Evolutionary conservation across 2,797 vertebrate species (phyloP).

Genomic region (Anomalospiza imberbis): DNA sequence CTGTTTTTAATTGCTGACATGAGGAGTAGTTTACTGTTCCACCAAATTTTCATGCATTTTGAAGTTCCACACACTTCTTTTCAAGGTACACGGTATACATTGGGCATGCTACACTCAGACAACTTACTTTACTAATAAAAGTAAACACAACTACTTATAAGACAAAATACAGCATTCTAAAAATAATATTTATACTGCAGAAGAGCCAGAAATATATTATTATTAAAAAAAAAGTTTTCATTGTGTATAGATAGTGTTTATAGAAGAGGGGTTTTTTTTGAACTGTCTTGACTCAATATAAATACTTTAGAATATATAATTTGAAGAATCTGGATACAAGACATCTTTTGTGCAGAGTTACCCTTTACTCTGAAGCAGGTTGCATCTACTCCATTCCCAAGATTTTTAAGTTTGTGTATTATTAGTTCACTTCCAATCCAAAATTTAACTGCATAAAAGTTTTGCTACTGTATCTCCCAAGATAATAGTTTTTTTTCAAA

Average conservation of each 20-base stretch:
- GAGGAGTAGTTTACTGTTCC: not conserved
- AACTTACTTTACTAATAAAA: not conserved
- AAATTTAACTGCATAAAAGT: not conserved
- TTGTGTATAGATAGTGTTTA: not conserved
- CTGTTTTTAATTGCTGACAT: not conserved
- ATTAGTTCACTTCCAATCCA: not conserved
- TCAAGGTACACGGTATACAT: not conserved
- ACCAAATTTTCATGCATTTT: not conserved
- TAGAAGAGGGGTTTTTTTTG: not conserved
- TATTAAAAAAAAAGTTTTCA: not conserved
- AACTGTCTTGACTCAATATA: not conserved
- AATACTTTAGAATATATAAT: not conserved
- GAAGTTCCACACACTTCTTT: not conserved
- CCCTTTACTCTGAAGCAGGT: not conserved
- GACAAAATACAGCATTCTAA: not conserved
- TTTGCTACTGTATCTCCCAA: not conserved
- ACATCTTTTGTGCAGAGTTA: not conserved
- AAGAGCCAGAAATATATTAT: not conserved
- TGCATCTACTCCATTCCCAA: not conserved
- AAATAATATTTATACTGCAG: not conserved
- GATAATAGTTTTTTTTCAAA: accelerated
- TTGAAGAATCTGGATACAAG: not conserved
- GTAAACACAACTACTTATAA: not conserved
- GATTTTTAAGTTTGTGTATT: not conserved
- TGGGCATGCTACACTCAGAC: not conserved